Evolutionary conservation across 35 echinoderm and acorn worm genomes (phyloP), one percentile per base, ranked within the genome.

Genomic region (Acanthaster planci): DNA sequence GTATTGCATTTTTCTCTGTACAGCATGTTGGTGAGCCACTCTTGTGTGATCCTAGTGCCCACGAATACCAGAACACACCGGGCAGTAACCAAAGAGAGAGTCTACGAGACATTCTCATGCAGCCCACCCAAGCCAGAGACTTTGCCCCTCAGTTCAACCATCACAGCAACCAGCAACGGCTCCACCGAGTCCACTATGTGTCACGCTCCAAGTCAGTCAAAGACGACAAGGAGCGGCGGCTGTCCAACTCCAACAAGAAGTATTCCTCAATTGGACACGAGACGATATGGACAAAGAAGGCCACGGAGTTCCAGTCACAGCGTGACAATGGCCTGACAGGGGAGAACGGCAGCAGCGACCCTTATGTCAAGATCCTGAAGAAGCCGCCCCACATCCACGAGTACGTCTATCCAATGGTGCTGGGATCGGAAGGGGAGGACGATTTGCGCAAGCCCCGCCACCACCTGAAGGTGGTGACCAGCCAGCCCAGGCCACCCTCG

Each of bases 341-440:
- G 64, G 90, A 92, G 51, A 81, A 79, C 35, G 77, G 85, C 34
- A 95, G 81, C 34, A 95, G 90, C 38, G 90, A 97, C 78, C 86
- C 90, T 5, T 97, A 97, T 89, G 94, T 97, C 37, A 87, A 97
- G 84, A 88, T 97, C 52, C 81, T 92, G 23, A 97, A 97, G 89
- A 92, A 89, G 77, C 86, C 90, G 38, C 94, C 88, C 60, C 89
- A 90, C 86, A 86, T 89, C 89, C 94, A 97, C 80, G 94, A 97
- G 42, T 97, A 97, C 76, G 92, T 87, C 26, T 97, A 97, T 79
- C 94, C 94, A 52, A 86, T 78, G 39, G 86, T 92, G 39, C 82
- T 32, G 37, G 78, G 58, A 59, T 89, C 38, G 40, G 67, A 29
- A 17, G 90, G 80, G 18, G 84, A 85, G 60, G 93, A 95, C 52